Evolutionary conservation across 2,113 vertebrate genomes (phyloP).

Genomic region (Gadus macrocephalus): DNA sequence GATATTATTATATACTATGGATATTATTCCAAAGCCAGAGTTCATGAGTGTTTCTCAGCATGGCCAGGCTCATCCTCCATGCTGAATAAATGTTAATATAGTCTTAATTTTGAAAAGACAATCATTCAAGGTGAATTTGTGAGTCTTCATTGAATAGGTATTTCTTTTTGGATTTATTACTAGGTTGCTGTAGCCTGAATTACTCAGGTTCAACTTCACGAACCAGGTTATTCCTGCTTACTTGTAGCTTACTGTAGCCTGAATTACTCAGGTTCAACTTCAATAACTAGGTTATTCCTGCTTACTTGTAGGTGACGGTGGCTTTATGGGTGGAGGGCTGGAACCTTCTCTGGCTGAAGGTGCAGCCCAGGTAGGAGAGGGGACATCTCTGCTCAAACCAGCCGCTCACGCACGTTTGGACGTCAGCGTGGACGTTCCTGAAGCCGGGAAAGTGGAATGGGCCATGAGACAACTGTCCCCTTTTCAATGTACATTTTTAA

Average conservation of each 20-base stretch:
- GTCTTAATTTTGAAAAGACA: neutral
- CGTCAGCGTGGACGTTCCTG: slow-evolving; percentile 87
- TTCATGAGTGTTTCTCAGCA: no score
- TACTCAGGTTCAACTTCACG: no score
- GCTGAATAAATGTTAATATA: neutral
- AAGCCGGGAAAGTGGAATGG: neutral
- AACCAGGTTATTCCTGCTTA: no score
- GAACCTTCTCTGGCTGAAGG: slow-evolving; percentile 84
- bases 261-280: neutral
- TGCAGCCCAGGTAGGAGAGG: slow-evolving; percentile 89
- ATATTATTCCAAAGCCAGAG: neutral
- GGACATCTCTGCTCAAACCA: slow-evolving; percentile 97
- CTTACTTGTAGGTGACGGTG: slow-evolving; percentile 77
- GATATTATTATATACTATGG: no score
- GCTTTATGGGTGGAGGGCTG: slow-evolving; percentile 79
- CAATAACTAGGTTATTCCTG: slow-evolving; percentile 23
- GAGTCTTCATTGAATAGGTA: neutral
- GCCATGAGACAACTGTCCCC: no score
- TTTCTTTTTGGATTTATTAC: neutral
- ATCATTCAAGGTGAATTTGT: neutral
- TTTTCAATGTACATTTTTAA: no score
- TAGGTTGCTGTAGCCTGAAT: neutral
- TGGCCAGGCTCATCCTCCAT: neutral
- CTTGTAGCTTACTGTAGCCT: slow-evolving; percentile 36
- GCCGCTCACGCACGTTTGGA: slow-evolving; percentile 83